Percentiles rank a stretch among this genome's conserved stretches.
Evolutionary conservation across 2,797 vertebrate genomes (phyloP).

Genomic region (Thunnus albacares): DNA sequence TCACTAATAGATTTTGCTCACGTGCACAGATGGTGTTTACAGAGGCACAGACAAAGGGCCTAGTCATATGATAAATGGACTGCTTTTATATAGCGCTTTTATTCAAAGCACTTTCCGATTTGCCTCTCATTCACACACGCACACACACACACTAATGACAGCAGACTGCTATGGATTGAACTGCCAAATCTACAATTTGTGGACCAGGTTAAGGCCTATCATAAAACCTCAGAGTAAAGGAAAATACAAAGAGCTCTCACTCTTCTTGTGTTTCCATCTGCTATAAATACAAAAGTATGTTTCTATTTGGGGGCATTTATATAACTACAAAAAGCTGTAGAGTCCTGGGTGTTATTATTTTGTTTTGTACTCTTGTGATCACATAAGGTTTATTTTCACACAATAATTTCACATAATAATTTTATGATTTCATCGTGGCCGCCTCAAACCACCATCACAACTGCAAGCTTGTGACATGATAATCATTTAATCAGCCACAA

Average conservation of each 20-base stretch:
- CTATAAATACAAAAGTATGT: background rate
- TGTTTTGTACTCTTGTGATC: background rate
- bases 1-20: background rate
- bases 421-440: too few species aligned
- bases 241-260: background rate
- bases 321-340: too few species aligned
- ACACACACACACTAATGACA: background rate
- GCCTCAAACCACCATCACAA: too few species aligned
- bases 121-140: background rate
- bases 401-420: too few species aligned
- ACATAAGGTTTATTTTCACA: too few species aligned
- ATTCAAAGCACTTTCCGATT: slow-evolving; percentile 7
- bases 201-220: background rate
- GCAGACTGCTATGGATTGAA: background rate
- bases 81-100: slow-evolving; percentile 1
- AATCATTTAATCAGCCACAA: background rate
- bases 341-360: background rate
- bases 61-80: background rate
- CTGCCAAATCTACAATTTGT: background rate
- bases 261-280: background rate
- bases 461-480: too few species aligned
- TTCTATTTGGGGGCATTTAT: background rate
- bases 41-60: background rate
- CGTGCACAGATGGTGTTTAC: slow-evolving; percentile 11
- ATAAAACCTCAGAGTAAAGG: slow-evolving; percentile 1